Evolutionary conservation across 2,797 vertebrate genomes (phyloP).

Genomic region (Pitangus sulphuratus): DNA sequence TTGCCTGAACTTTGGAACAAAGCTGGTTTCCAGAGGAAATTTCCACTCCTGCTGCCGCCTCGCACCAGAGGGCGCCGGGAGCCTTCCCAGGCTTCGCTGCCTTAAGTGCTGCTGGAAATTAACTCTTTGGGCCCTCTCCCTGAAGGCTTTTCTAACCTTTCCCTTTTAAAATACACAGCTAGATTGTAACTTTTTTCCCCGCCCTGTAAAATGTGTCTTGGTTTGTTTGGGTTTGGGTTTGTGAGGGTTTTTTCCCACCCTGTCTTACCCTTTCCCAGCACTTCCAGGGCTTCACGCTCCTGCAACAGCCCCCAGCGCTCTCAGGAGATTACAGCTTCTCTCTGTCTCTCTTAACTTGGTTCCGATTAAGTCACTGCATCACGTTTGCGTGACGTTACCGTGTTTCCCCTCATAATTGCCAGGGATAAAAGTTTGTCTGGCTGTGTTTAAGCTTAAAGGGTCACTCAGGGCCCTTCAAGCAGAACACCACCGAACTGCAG

Average conservation of each 20-base stretch:
- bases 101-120: background rate
- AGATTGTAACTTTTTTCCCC: fast-evolving
- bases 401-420: background rate
- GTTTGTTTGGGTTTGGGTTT: background rate
- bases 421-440: constrained; percentile 10
- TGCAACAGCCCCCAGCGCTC: background rate
- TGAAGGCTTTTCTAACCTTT: background rate
- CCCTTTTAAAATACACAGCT: background rate
- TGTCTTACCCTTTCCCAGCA: background rate
- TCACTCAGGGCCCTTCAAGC: background rate
- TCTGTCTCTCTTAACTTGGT: background rate
- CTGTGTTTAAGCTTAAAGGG: background rate
- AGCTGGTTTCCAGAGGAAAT: constrained; percentile 49
- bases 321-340: background rate
- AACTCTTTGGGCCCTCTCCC: background rate
- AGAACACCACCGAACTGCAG: background rate
- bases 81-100: background rate
- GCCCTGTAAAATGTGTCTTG: background rate
- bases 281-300: background rate
- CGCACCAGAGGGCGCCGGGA: constrained; percentile 54
- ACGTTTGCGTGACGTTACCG: background rate
- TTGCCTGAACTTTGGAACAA: background rate
- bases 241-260: fast-evolving
- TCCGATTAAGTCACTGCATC: constrained; percentile 32
- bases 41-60: constrained; percentile 2